Conservation (phyloP, 2,888 invertebrate genomes). For the Ophion slaviceki region DNA sequence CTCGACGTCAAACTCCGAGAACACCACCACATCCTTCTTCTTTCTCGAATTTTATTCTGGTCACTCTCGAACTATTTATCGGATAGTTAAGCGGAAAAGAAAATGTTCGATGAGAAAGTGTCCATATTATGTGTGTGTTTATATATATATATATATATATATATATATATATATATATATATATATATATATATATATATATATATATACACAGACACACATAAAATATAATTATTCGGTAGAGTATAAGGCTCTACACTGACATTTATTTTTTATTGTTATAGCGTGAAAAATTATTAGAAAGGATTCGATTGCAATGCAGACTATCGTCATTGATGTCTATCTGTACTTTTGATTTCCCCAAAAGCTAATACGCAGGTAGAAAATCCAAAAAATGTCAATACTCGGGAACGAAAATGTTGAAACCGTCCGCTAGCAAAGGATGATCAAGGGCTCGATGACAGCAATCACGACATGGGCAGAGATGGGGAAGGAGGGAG, state of each 20-base stretch:
- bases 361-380: neutral
- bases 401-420: conserved; percentile 46
- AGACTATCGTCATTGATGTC: neutral
- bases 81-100: neutral
- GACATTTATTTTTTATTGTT: no score
- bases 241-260: no score
- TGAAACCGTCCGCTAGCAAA: conserved; percentile 32
- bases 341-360: neutral
- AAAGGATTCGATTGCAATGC: neutral
- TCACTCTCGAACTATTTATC: neutral
- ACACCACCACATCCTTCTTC: conserved; percentile 30
- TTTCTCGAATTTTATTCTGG: neutral
- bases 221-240: neutral
- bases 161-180: no score
- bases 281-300: neutral
- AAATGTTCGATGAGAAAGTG: neutral
- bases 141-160: no score
- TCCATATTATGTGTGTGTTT: neutral
- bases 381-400: conserved; percentile 25
- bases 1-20: conserved; percentile 74
- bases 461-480: conserved; percentile 15
- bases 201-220: no score
- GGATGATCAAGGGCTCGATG: conserved; percentile 44
- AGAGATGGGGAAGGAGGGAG: neutral
- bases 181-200: no score